These are phyloP conservation scores for Phalloptychus januarius DNA, from an alignment of 2,797 vertebrate species.

Conservation along the genomic window DNA sequence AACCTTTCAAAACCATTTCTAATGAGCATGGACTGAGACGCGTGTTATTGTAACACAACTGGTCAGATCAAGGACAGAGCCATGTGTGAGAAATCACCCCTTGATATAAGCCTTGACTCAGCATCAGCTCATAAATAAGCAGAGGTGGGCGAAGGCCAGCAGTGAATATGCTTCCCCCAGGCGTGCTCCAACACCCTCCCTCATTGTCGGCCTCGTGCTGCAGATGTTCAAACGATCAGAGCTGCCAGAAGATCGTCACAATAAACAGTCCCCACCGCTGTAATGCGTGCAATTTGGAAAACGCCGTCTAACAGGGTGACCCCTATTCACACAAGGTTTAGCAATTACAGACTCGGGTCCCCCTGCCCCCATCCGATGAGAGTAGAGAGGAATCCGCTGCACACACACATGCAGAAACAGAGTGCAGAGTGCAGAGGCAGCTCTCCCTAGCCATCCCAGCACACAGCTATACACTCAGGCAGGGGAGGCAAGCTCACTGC, in stretches of 20 bases:
- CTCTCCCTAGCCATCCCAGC: slow-evolving; percentile 75
- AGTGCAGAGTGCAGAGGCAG: slow-evolving; percentile 67
- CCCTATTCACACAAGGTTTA: slow-evolving; percentile 81
- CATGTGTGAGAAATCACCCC: slow-evolving; percentile 52
- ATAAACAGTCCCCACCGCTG: slow-evolving; percentile 57
- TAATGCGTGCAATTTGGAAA: slow-evolving; percentile 66
- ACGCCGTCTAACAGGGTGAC: slow-evolving; percentile 66
- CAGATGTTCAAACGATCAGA: slow-evolving; percentile 60
- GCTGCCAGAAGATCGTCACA: slow-evolving; percentile 54
- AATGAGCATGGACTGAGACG: neutral
- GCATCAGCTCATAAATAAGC: slow-evolving; percentile 71
- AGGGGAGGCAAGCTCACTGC: slow-evolving; percentile 53
- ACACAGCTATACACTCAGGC: slow-evolving; percentile 57
- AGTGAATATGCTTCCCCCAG: slow-evolving; percentile 30
- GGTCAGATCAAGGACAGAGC: slow-evolving; percentile 14
- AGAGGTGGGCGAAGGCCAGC: slow-evolving; percentile 55
- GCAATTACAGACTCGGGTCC: slow-evolving; percentile 77
- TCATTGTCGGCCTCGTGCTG: slow-evolving; percentile 43
- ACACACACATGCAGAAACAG: neutral
- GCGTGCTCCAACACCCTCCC: slow-evolving; percentile 27
- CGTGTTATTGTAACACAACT: slow-evolving; percentile 35
- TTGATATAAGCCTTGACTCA: slow-evolving; percentile 70
- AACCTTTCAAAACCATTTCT: neutral
- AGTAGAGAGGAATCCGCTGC: slow-evolving; percentile 72
- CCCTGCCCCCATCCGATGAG: slow-evolving; percentile 76